Percentiles rank a stretch among this genome's conserved stretches.
These are phyloP conservation scores for Syrmaticus mikado DNA, from an alignment of 2,113 vertebrate genomes.

Conservation along the genomic window DNA sequence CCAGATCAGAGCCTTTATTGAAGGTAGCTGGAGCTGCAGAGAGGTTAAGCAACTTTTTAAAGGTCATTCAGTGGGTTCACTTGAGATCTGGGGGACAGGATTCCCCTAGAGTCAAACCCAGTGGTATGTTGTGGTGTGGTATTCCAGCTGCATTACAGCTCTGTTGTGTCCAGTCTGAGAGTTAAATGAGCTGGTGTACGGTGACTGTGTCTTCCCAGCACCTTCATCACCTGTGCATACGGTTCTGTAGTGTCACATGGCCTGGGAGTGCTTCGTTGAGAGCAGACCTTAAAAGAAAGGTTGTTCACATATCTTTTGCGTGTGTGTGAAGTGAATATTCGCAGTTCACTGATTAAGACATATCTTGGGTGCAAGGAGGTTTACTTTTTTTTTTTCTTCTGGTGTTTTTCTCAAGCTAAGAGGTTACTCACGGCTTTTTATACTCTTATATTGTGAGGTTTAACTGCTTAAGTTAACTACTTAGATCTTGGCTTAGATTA, in stretches of 20 bases:
- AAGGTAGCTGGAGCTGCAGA: neutral
- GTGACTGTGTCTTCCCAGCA: neutral
- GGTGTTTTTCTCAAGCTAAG: neutral
- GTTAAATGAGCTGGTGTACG: neutral
- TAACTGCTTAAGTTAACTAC: constrained; percentile 2
- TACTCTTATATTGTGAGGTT: neutral
- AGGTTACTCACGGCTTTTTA: neutral
- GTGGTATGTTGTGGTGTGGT: neutral
- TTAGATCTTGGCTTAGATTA: neutral
- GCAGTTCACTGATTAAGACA: neutral
- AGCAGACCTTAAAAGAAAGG: neutral
- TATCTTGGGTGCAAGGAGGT: neutral
- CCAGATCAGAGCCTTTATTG: neutral
- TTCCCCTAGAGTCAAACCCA: neutral
- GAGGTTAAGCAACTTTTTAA: neutral
- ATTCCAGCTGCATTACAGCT: neutral
- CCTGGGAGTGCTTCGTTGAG: neutral
- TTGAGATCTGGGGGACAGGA: neutral
- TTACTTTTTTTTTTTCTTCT: neutral
- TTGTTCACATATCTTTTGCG: neutral
- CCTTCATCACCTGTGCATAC: no score
- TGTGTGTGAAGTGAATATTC: neutral
- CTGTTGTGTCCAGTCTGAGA: neutral
- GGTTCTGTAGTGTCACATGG: neutral
- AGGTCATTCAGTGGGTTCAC: neutral